phyloP scores from a whole-genome alignment of 1,140 invertebrate species.

The Papilio dardanus region DNA sequence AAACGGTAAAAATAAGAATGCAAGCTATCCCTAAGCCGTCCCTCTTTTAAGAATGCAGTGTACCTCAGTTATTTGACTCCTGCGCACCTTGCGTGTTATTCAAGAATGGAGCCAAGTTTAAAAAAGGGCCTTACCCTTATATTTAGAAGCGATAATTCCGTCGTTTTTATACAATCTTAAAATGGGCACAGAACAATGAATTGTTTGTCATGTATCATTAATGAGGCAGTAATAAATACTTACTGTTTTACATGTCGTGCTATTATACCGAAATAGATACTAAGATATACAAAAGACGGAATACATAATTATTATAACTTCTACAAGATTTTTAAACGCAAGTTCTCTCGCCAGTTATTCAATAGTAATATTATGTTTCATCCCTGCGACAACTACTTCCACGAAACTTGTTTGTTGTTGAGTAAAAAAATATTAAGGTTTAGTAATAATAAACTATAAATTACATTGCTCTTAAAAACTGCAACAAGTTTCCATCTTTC shows the following conservation, averaged over 20 bases:
- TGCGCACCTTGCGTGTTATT: conserved; percentile 72
- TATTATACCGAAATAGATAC: conserved; percentile 15
- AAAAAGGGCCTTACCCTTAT: not conserved
- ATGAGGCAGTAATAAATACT: conserved; percentile 24
- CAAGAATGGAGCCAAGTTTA: conserved; percentile 14
- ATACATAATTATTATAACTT: not conserved
- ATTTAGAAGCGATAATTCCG: not conserved
- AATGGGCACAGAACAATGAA: conserved; percentile 22
- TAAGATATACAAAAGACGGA: not conserved
- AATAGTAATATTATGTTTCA: too few relatives aligned
- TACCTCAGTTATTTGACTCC: conserved; percentile 59
- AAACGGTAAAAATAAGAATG: conserved; percentile 79
- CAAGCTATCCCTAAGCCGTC: conserved; percentile 70
- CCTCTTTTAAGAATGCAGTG: conserved; percentile 74
- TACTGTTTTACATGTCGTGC: conserved; percentile 21
- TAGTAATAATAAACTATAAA: too few relatives aligned
- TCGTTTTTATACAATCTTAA: not conserved
- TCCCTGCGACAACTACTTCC: too few relatives aligned
- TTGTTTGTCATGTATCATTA: conserved; percentile 22
- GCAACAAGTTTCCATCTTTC: too few relatives aligned
- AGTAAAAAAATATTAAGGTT: too few relatives aligned
- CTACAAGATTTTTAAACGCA: too few relatives aligned
- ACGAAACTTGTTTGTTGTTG: too few relatives aligned
- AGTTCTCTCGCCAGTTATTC: too few relatives aligned
- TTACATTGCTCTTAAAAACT: too few relatives aligned